Conservation (phyloP, 2,797 vertebrate genomes). For the Pelochelys cantorii region DNA sequence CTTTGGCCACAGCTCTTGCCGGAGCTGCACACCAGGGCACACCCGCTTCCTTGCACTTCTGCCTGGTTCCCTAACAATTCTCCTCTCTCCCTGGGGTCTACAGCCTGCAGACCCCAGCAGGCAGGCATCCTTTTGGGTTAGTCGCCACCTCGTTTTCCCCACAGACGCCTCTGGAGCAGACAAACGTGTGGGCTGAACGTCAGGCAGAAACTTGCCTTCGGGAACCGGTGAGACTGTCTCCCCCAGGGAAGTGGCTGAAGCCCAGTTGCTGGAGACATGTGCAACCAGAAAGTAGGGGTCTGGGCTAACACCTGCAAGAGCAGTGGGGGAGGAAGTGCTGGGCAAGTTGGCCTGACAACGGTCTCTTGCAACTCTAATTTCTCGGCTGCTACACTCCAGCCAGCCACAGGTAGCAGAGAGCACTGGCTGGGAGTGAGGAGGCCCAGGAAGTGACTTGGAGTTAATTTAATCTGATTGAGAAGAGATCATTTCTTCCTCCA, state of each 20-base stretch:
- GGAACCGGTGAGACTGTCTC: too few relatives aligned
- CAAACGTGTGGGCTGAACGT: background rate
- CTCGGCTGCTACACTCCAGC: background rate
- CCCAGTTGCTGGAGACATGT: background rate
- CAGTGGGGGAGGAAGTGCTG: background rate
- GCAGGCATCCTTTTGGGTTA: background rate
- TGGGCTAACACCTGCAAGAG: background rate
- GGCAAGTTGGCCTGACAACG: background rate
- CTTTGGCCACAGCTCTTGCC: too few relatives aligned
- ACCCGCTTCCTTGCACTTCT: too few relatives aligned
- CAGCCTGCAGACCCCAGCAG: background rate
- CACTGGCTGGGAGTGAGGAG: background rate
- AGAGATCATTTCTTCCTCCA: constrained; percentile 44
- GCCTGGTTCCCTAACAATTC: background rate
- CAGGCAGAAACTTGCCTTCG: too few relatives aligned
- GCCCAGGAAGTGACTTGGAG: constrained; percentile 71
- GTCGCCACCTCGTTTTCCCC: accelerated
- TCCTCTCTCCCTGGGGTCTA: background rate
- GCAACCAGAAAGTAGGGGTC: background rate
- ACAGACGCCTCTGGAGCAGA: background rate
- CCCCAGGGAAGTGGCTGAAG: too few relatives aligned
- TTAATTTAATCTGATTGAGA: constrained; percentile 81
- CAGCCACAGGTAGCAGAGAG: accelerated
- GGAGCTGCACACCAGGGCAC: too few relatives aligned
- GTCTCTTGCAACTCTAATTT: background rate